phyloP scores from a whole-genome alignment of 2,113 vertebrate genomes.

The Tapirus terrestris region DNA sequence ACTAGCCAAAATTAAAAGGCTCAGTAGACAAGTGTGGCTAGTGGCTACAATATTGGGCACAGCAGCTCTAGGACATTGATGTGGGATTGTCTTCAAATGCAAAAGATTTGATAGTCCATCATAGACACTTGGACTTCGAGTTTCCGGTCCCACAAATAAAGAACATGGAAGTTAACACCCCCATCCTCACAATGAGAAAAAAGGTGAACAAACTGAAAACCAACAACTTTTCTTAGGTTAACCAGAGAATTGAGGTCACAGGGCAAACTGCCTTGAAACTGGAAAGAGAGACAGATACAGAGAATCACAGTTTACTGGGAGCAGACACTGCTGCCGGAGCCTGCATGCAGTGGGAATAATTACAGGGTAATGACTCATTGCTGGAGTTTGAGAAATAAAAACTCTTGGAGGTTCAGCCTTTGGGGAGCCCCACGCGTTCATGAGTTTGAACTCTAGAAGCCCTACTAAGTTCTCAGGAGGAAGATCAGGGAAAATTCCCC shows the following conservation, averaged over 20 bases:
- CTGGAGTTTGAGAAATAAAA: not conserved
- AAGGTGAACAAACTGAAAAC: not conserved
- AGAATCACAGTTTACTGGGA: not conserved
- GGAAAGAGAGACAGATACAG: not conserved
- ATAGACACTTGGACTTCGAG: not conserved
- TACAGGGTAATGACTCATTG: not conserved
- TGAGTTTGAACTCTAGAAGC: not conserved
- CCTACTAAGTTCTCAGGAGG: not conserved
- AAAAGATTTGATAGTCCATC: not conserved
- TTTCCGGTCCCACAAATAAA: not conserved
- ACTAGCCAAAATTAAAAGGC: not conserved
- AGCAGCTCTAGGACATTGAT: not conserved
- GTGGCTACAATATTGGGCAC: not conserved
- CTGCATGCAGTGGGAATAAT: no score
- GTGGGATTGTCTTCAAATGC: not conserved
- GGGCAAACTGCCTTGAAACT: not conserved
- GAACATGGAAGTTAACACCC: not conserved
- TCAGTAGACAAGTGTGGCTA: not conserved
- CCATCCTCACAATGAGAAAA: not conserved
- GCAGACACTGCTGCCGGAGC: not conserved
- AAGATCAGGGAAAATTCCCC: not conserved
- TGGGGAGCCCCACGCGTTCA: not conserved
- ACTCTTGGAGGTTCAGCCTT: not conserved
- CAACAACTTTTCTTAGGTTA: not conserved
- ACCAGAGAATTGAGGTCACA: not conserved